phyloP scores from a whole-genome alignment of 2,113 vertebrate species.

The Myocastor coypus region DNA sequence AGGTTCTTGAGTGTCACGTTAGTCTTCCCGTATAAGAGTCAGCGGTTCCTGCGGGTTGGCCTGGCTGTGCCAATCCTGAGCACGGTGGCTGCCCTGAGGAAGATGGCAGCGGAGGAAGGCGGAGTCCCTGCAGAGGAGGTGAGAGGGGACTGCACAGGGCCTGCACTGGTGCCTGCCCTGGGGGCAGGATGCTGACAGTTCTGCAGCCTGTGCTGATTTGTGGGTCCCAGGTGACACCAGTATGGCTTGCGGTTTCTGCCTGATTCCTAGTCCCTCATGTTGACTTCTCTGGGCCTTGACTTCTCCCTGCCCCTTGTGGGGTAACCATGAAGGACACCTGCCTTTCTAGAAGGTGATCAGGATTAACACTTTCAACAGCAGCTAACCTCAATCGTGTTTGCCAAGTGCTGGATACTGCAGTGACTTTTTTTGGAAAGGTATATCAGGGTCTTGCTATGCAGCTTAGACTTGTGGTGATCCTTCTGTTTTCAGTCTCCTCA shows the following conservation, averaged over 20 bases:
- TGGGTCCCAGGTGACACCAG: constrained; percentile 14
- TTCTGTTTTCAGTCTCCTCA: no score
- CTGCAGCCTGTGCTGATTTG: not conserved
- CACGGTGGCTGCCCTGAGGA: constrained; percentile 90
- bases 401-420: not conserved
- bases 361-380: not conserved
- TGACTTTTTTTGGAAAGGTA: not conserved
- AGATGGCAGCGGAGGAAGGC: constrained; percentile 93
- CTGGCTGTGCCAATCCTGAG: constrained; percentile 93
- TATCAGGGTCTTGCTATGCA: no score
- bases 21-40: constrained; percentile 91
- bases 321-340: not conserved
- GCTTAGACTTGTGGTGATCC: no score
- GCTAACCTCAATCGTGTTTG: not conserved
- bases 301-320: not conserved
- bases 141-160: not conserved
- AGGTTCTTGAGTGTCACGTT: constrained; percentile 94
- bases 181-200: not conserved
- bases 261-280: not conserved
- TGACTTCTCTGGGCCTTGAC: not conserved
- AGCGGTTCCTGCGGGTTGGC: constrained; percentile 92
- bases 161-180: not conserved
- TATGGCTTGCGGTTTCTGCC: constrained; percentile 37
- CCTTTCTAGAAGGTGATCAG: not conserved
- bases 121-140: constrained; percentile 92